Evolutionary conservation across 2,888 invertebrate genomes (phyloP).

Genomic region (Callyntrura guangdongensis): DNA sequence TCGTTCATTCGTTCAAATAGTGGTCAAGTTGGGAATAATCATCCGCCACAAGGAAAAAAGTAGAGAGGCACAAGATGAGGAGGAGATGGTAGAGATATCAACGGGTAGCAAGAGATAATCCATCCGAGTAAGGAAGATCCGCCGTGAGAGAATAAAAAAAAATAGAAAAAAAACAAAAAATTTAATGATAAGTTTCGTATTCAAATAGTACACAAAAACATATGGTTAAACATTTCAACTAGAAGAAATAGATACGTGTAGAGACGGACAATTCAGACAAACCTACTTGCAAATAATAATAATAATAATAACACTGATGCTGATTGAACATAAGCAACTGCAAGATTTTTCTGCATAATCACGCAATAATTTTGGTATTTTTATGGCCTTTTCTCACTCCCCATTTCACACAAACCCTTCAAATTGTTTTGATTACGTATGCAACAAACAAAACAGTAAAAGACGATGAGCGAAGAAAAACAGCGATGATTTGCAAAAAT

Average conservation of each 20-base stretch:
- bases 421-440: constrained; percentile 15
- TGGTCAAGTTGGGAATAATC: constrained; percentile 49
- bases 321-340: background rate
- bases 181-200: constrained; percentile 24
- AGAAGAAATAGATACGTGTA: too few relatives aligned
- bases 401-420: background rate
- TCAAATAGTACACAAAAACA: too few relatives aligned
- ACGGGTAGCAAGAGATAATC: constrained; percentile 26
- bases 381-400: constrained; percentile 39
- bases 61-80: background rate
- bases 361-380: constrained; percentile 45
- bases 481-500: constrained; percentile 24
- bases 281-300: too few relatives aligned
- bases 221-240: constrained; percentile 9
- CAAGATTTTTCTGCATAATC: constrained; percentile 56
- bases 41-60: background rate
- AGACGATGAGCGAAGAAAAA: too few relatives aligned
- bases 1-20: constrained; percentile 21
- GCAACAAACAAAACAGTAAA: too few relatives aligned
- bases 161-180: constrained; percentile 51
- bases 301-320: constrained; percentile 15
- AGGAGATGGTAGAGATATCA: constrained; percentile 10
- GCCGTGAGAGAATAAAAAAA: constrained; percentile 29
- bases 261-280: too few relatives aligned
- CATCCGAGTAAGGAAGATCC: constrained; percentile 22